Base-by-base conservation (phyloP, 2,888 invertebrate species). In the Gymnosoma rotundatum region DNA sequence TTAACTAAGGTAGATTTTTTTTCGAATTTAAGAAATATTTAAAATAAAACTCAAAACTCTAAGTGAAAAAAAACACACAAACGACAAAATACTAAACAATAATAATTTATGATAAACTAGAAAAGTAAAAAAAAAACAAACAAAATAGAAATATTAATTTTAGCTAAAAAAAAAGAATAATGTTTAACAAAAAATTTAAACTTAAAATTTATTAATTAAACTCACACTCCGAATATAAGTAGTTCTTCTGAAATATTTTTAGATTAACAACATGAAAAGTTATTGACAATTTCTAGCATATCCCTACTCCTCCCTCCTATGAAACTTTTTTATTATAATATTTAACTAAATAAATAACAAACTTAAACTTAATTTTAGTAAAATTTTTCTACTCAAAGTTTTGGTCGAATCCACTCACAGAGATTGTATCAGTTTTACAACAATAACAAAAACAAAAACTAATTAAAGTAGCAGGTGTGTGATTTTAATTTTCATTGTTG, bases 261-360 rank as follows among this genome's bases (percentile, higher is more conserved):
- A 64, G 36, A 14, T 75, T 66, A 20, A 60, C 0, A 1, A 20
- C n/a, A 50, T 25, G 16, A 54, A 50, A 52, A 56, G 7, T 56
- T 48, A 52, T 42, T 48, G 2, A 25, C 14, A 8, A 63, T 16
- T 48, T 45, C 2, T 63, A 76, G 75, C 83, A 83, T 83, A 83
- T 83, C 83, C 73, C 67, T 78, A 52, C 45, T 63, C 42, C 73
- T 81, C 76, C 76, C 83, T 83, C 80, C 80, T 81, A 67, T 20
- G 25, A 45, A 56, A 64, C 45, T 45, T 20, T 61, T 69, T 20
- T 3, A 69, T 66, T 60, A 61, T 32, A 16, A 61, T 45, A 48
- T 48, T 48, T 48, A 48, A 45, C 9, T 7, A 45, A 45, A 45
- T 45, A 45, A 48, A 14, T 16, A 48, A 14, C 12, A 48, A 48